These are phyloP conservation scores for Hofmannophila pseudospretella DNA, from an alignment of 2,888 invertebrate species.

Conservation along the genomic window DNA sequence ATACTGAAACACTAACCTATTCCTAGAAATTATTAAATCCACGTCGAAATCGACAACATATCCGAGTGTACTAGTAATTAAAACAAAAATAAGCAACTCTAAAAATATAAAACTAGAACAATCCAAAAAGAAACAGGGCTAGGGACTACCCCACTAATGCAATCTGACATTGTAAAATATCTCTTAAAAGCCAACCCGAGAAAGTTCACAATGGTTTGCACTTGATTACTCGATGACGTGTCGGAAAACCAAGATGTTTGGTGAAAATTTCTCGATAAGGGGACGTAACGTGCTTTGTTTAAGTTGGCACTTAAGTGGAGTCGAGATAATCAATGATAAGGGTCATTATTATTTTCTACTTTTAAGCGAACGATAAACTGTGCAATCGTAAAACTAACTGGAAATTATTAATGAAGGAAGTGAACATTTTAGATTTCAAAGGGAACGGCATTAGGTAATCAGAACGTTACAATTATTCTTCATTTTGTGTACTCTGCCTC, in stretches of 20 bases:
- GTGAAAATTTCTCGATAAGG: conserved; percentile 22
- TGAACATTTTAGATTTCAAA: background rate
- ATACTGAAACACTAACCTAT: no score
- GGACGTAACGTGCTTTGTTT: conserved; percentile 23
- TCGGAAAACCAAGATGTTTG: conserved; percentile 22
- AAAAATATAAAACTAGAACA: conserved; percentile 20
- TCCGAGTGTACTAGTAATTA: conserved; percentile 18
- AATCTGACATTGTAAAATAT: background rate
- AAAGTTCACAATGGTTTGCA: conserved; percentile 12
- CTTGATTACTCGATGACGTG: conserved; percentile 14
- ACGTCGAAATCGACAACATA: background rate
- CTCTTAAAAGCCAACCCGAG: conserved; percentile 1
- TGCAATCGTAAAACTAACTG: background rate
- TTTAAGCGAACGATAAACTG: conserved; percentile 5
- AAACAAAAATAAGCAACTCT: conserved; percentile 17
- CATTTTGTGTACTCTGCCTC: no score
- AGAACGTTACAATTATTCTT: no score
- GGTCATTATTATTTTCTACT: conserved; percentile 15
- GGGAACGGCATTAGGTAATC: no score
- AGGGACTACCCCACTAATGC: conserved; percentile 9
- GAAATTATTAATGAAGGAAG: background rate
- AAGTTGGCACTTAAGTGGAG: conserved; percentile 25
- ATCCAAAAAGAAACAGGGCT: conserved; percentile 14
- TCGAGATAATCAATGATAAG: conserved; percentile 21
- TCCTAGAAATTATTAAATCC: conserved; percentile 3